Evolutionary conservation across 2,113 vertebrate genomes (phyloP).

Genomic region (Syngnathus scovelli): DNA sequence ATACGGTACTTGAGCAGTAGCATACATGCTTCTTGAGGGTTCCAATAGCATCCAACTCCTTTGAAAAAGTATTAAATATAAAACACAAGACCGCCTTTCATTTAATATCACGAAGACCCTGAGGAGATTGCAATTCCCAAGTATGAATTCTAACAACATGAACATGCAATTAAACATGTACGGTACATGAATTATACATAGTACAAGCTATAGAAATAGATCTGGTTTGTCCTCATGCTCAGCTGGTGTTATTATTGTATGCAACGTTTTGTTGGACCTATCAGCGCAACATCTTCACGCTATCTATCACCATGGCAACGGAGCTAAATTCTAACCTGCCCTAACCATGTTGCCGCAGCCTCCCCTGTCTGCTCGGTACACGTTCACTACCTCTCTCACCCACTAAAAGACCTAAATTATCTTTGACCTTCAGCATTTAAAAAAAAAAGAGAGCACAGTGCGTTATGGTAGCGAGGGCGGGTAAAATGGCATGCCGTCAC

Average conservation of each 20-base stretch:
- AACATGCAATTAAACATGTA: slow-evolving; percentile 1
- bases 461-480: slow-evolving; percentile 25
- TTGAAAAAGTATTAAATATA: too few species aligned
- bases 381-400: slow-evolving; percentile 26
- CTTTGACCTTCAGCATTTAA: slow-evolving; percentile 60
- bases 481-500: slow-evolving; percentile 55
- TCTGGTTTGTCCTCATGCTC: neutral
- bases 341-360: slow-evolving; percentile 8
- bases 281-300: slow-evolving; percentile 11
- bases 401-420: slow-evolving; percentile 57
- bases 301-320: slow-evolving; percentile 21
- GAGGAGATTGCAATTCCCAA: slow-evolving; percentile 4
- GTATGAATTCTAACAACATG: slow-evolving; percentile 1
- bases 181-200: neutral
- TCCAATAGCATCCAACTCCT: too few species aligned
- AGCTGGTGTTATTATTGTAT: neutral
- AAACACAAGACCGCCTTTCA: too few species aligned
- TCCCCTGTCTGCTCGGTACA: slow-evolving; percentile 15
- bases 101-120: neutral
- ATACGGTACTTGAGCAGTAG: neutral
- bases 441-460: slow-evolving; percentile 45
- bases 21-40: too few species aligned
- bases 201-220: neutral
- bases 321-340: slow-evolving; percentile 21
- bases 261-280: slow-evolving; percentile 29